Evolutionary conservation across 2,888 invertebrate species (phyloP), one percentile per base, ranked within the genome.

Genomic region (Nemotelus pantherinus): DNA sequence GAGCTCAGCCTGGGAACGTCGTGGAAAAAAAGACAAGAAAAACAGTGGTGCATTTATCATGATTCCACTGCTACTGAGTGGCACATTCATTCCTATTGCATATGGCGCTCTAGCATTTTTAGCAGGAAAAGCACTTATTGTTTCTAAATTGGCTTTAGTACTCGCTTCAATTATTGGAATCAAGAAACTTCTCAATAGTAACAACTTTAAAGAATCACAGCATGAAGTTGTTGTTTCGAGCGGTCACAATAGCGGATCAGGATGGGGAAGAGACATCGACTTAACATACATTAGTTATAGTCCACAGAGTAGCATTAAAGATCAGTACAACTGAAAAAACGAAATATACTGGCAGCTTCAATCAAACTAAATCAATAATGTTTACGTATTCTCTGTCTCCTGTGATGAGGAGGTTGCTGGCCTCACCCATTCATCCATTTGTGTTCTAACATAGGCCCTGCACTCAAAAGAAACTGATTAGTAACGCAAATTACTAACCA

Each of bases 101-200:
- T 92, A 95, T 79, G 95, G 95, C 78, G 94, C 94, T 6, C 86
- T 95, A 45, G 94, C 95, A 41, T 89, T 95, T 72, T 85, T 95
- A 77, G 95, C 95, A 63, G 95, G 95, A 81, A 95, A 95, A 86
- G 95, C 95, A 60, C 87, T 95, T 80, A 95, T 95, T 82, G 93
- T 95, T 68, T 94, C 94, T 81, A 95, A 95, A 84, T 87, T 95
- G 81, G 95, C 95, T 0, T 86, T 95, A 76, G 94, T 95, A 0
- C 88, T 95, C 71, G 94, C 95, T 78, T 93, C 93, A 81, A 95
- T 95, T 82, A 94, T 95, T 81, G 95, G 95, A 2, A 88, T 95
- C 86, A 95, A 95, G 89, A 95, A 95, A 83, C 90, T 95, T 48
- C 88, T 95, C 65, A 91, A 93, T 43, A 90, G 92, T 2, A 90